Evolutionary conservation across 2,888 invertebrate species (phyloP).

Genomic region (Leistus spinibarbis): DNA sequence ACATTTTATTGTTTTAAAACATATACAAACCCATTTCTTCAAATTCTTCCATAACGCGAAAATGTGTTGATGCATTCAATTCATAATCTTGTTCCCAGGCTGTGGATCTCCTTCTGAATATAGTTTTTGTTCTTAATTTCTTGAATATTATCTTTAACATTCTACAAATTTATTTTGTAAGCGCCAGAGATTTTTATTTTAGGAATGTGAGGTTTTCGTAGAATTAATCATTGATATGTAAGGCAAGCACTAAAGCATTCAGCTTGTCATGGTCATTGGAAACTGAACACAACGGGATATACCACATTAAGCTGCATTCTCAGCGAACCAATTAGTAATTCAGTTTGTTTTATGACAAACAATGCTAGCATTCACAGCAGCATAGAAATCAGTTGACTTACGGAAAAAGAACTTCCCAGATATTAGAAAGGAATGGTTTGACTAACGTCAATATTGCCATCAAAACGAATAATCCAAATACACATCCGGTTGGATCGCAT

Average conservation of each 20-base stretch:
- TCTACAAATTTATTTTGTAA: slow-evolving; percentile 25
- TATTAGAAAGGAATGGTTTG: slow-evolving; percentile 61
- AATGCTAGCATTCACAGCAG: too few species aligned
- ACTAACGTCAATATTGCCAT: slow-evolving; percentile 64
- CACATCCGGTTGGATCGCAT: slow-evolving; percentile 62
- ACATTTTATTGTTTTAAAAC: too few species aligned
- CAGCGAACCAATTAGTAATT: not conserved
- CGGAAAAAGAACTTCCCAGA: slow-evolving; percentile 60
- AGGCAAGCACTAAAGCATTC: too few species aligned
- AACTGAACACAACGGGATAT: too few species aligned
- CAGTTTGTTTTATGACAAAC: too few species aligned
- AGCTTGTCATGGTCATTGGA: too few species aligned
- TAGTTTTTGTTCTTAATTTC: slow-evolving; percentile 41
- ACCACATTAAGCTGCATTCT: too few species aligned
- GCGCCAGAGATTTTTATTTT: too few species aligned
- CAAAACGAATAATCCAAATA: slow-evolving; percentile 64
- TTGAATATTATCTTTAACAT: slow-evolving; percentile 34
- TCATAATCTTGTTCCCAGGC: slow-evolving; percentile 55
- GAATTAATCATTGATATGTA: too few species aligned
- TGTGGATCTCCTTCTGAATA: not conserved
- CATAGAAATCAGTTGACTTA: slow-evolving; percentile 51
- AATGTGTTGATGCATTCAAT: slow-evolving; percentile 48
- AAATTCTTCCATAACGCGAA: slow-evolving; percentile 51
- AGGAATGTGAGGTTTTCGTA: too few species aligned
- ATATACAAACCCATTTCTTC: slow-evolving; percentile 51